Percentiles rank a stretch among this genome's conserved stretches.
Evolutionary conservation across 1,140 invertebrate species (phyloP).

Genomic region (Chironomus striatipennis): DNA sequence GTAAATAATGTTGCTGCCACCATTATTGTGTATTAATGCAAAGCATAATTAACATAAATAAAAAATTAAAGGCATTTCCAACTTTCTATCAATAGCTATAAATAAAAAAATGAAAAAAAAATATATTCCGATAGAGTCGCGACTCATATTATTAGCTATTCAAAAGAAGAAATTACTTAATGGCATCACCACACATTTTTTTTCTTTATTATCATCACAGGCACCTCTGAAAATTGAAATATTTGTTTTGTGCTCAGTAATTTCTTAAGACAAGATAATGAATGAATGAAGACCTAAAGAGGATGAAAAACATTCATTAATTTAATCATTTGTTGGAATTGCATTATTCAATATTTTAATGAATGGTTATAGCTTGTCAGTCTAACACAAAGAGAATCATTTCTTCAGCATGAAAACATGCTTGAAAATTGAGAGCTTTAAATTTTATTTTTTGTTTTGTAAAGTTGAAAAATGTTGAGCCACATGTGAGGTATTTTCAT

Average conservation of each 20-base stretch:
- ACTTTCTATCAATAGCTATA: neutral
- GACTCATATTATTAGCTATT: neutral
- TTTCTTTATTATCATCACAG: neutral
- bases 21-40: neutral
- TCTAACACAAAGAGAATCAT: no score
- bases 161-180: neutral
- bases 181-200: neutral
- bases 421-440: neutral
- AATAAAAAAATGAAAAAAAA: neutral
- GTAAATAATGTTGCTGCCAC: neutral
- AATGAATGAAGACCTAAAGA: neutral
- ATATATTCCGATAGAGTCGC: neutral
- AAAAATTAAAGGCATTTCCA: neutral
- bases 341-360: neutral
- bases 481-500: conserved; percentile 6
- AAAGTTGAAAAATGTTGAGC: neutral
- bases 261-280: neutral
- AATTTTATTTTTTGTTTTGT: neutral
- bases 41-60: conserved; percentile 14
- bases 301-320: neutral
- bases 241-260: neutral
- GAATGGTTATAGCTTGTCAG: no score
- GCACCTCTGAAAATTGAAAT: neutral
- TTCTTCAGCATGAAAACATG: no score
- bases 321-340: conserved; percentile 4